A percentile compares a stretch with the other conserved stretches of the same genome.
phyloP scores from a whole-genome alignment of 2,113 vertebrate genomes.

The Scatophagus argus region DNA sequence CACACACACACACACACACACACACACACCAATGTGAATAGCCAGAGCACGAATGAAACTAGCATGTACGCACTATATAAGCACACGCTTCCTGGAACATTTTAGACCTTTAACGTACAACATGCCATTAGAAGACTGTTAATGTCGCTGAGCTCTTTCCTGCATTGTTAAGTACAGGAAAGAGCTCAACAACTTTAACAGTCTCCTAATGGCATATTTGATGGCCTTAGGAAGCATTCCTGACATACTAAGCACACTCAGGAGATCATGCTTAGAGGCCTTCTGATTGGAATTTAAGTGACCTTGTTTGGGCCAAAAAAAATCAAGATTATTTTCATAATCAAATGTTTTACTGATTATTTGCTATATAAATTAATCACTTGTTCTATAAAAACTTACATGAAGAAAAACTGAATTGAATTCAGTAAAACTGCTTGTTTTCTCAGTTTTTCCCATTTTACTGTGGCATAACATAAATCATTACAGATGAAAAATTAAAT shows the following conservation, averaged over 20 bases:
- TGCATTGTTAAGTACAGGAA: constrained; percentile 2
- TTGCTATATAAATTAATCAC: too few relatives aligned
- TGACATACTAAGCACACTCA: constrained; percentile 37
- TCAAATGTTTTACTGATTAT: too few relatives aligned
- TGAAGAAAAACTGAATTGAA: neutral
- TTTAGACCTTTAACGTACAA: neutral
- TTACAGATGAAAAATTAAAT: neutral
- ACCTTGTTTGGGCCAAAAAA: neutral
- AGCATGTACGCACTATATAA: too few relatives aligned
- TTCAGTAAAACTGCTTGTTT: neutral
- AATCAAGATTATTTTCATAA: neutral
- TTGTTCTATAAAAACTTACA: neutral
- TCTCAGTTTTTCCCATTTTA: too few relatives aligned
- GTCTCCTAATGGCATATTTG: constrained; percentile 41
- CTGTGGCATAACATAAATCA: too few relatives aligned
- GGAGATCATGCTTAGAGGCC: neutral
- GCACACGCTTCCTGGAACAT: neutral
- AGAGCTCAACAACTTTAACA: constrained; percentile 2
- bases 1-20: constrained; percentile 27
- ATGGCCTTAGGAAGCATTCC: constrained; percentile 47
- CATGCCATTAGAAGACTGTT: neutral
- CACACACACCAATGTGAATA: neutral
- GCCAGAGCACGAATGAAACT: neutral
- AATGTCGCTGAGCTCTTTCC: neutral
- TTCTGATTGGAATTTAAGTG: neutral